phyloP scores from a whole-genome alignment of 2,797 vertebrate species.

The Cuniculus paca region DNA sequence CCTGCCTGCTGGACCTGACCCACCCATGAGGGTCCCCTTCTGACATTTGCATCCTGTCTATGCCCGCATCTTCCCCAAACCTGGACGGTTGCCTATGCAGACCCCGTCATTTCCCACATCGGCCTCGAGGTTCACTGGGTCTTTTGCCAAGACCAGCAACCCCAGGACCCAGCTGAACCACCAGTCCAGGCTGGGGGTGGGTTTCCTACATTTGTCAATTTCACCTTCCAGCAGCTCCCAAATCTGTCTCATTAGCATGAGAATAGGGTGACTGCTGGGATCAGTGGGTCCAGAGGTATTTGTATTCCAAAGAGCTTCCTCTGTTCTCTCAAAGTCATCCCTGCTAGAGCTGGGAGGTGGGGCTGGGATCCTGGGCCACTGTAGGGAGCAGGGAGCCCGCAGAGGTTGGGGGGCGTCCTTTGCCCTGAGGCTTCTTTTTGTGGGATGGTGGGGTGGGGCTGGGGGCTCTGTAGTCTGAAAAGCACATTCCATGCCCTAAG shows the following conservation, averaged over 20 bases:
- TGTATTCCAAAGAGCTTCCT: slow-evolving; percentile 70
- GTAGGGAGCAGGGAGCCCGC: neutral
- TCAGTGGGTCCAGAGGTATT: slow-evolving; percentile 56
- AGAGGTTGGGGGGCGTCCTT: neutral
- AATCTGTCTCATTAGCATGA: slow-evolving; percentile 65
- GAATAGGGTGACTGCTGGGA: slow-evolving; percentile 33
- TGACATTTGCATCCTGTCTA: neutral
- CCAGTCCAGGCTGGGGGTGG: neutral
- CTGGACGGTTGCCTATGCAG: neutral
- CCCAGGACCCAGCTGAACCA: neutral
- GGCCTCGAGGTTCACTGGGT: neutral
- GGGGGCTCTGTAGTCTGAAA: neutral
- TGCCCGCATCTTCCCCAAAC: neutral
- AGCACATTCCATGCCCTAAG: slow-evolving; percentile 43
- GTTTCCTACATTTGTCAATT: slow-evolving; percentile 12
- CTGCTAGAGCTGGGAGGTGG: neutral
- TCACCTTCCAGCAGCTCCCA: slow-evolving; percentile 40
- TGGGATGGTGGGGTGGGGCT: too few species aligned
- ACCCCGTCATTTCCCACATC: neutral
- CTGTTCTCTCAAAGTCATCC: slow-evolving; percentile 28
- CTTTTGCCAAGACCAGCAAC: neutral
- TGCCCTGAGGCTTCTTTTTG: neutral
- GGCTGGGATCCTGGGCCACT: slow-evolving; percentile 22
- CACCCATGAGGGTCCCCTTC: neutral
- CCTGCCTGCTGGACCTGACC: neutral